These are phyloP conservation scores for Galeruca laticollis DNA, from an alignment of 2,888 invertebrate species.

Conservation along the genomic window DNA sequence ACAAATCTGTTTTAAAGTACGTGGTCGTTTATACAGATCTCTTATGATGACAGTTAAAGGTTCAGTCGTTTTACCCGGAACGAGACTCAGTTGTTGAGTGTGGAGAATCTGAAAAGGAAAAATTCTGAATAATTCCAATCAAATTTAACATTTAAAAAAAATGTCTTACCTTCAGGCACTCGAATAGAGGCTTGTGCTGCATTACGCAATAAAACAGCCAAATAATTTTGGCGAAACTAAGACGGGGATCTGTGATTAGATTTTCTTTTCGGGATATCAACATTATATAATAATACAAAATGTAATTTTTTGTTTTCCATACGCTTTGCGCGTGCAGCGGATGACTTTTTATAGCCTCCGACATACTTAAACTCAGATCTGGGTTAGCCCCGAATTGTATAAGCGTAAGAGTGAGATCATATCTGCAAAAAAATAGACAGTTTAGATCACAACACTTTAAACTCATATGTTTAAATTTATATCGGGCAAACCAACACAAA, in stretches of 20 bases:
- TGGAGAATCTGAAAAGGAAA: slow-evolving; percentile 66
- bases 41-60: slow-evolving; percentile 74
- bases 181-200: slow-evolving; percentile 77
- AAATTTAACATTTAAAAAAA: neutral
- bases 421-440: slow-evolving; percentile 52
- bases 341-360: slow-evolving; percentile 65
- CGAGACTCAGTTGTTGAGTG: slow-evolving; percentile 74
- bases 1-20: slow-evolving; percentile 79
- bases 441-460: too few relatives aligned
- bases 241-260: slow-evolving; percentile 72
- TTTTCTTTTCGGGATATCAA: slow-evolving; percentile 77
- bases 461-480: too few relatives aligned
- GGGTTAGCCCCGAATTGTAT: slow-evolving; percentile 83
- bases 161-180: slow-evolving; percentile 70
- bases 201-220: slow-evolving; percentile 75
- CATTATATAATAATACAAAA: slow-evolving; percentile 79
- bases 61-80: slow-evolving; percentile 74
- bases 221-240: slow-evolving; percentile 76
- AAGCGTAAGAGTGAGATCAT: slow-evolving; percentile 77
- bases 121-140: neutral
- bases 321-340: slow-evolving; percentile 64
- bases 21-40: slow-evolving; percentile 74
- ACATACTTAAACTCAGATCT: slow-evolving; percentile 72
- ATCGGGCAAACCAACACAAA: too few relatives aligned
- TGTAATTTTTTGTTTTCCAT: slow-evolving; percentile 73